Percentiles rank a stretch among this genome's conserved stretches.
Evolutionary conservation across 2,113 vertebrate genomes (phyloP).

Genomic region (Ranitomeya variabilis): DNA sequence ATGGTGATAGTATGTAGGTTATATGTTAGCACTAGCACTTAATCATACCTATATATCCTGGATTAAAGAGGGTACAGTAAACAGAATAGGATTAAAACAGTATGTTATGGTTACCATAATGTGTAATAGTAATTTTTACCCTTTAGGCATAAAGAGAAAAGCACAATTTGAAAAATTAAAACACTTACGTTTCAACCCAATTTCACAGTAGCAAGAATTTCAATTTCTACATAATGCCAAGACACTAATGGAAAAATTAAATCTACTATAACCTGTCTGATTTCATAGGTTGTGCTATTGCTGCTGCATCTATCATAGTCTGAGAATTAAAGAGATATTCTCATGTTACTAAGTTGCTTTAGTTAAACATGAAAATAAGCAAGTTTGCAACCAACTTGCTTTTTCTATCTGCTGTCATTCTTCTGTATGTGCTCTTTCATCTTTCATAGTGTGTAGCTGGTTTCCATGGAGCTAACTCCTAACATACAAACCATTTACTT

Average conservation of each 20-base stretch:
- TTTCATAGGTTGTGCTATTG: background rate
- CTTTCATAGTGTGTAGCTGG: too few relatives aligned
- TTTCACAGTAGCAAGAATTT: conserved; percentile 18
- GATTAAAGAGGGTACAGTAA: background rate
- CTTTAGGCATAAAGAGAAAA: background rate
- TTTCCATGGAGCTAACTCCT: too few relatives aligned
- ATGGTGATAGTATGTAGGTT: background rate
- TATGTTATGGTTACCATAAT: background rate
- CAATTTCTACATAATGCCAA: background rate
- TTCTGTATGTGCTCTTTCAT: too few relatives aligned
- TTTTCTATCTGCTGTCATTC: too few relatives aligned
- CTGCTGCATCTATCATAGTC: background rate
- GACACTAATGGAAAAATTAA: background rate
- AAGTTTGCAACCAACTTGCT: too few relatives aligned
- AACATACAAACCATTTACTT: too few relatives aligned
- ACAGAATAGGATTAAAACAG: background rate
- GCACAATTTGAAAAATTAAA: background rate
- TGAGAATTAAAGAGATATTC: background rate
- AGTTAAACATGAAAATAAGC: too few relatives aligned
- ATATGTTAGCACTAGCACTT: background rate
- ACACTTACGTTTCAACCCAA: conserved; percentile 13
- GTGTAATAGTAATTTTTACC: background rate
- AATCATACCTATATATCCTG: background rate
- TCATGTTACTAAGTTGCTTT: too few relatives aligned
- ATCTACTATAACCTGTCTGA: background rate